A percentile compares a stretch with the other conserved stretches of the same genome.
phyloP scores from a whole-genome alignment of 2,797 vertebrate genomes.

The Meda fulgida region DNA sequence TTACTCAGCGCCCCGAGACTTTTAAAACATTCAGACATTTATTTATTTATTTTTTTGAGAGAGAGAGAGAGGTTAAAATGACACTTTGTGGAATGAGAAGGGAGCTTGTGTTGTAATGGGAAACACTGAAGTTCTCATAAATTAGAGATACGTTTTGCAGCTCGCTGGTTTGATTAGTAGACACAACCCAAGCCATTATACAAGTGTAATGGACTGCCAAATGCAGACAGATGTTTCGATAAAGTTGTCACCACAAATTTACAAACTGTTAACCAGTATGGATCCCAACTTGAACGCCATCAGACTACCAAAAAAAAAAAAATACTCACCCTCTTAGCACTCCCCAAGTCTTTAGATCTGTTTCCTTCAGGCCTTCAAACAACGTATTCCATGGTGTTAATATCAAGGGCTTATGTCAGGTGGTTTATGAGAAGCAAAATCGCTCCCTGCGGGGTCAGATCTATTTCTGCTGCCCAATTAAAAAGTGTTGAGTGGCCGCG shows the following conservation, averaged over 20 bases:
- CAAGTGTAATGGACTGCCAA: conserved; percentile 14
- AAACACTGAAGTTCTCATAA: conserved; percentile 23
- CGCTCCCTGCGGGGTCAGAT: conserved; percentile 66
- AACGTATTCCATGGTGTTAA: conserved; percentile 25
- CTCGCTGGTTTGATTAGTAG: conserved; percentile 53
- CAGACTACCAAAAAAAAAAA: conserved; percentile 14
- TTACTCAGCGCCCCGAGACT: conserved; percentile 51
- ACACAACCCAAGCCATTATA: conserved; percentile 4
- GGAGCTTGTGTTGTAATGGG: conserved; percentile 22
- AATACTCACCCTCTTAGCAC: conserved; percentile 11
- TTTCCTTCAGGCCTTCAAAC: conserved; percentile 15
- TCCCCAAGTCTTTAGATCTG: conserved; percentile 1
- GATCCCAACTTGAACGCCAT: neutral
- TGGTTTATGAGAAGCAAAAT: conserved; percentile 46
- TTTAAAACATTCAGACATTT: conserved; percentile 27
- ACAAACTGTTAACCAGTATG: conserved; percentile 27
- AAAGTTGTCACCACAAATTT: conserved; percentile 20
- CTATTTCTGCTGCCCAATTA: conserved; percentile 77
- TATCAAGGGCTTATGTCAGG: conserved; percentile 46
- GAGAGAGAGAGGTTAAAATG: neutral
- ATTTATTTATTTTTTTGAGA: conserved; percentile 24
- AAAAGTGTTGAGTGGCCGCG: conserved; percentile 72
- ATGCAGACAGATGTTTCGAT: conserved; percentile 23
- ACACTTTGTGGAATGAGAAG: conserved; percentile 27
- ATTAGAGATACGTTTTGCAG: conserved; percentile 18